These are phyloP conservation scores for Drosophila sechellia DNA, from an alignment of 1,140 invertebrate genomes.

Conservation along the genomic window DNA sequence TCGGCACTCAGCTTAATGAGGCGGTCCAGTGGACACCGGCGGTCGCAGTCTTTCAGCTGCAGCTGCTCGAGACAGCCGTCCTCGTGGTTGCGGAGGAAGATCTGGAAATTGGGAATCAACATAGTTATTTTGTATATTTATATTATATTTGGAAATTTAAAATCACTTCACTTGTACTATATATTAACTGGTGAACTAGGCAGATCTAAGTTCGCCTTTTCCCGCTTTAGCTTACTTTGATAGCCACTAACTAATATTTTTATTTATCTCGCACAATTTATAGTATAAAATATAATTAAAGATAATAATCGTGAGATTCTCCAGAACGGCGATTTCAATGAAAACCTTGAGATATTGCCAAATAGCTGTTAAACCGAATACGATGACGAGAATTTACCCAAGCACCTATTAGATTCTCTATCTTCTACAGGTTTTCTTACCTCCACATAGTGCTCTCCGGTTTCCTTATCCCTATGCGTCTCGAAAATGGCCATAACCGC, in stretches of 20 bases:
- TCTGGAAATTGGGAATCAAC: slow-evolving; percentile 65
- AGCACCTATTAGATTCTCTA: background rate
- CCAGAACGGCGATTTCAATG: background rate
- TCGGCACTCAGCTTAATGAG: slow-evolving; percentile 86
- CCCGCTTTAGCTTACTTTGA: too few relatives aligned
- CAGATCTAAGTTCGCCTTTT: too few relatives aligned
- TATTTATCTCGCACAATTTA: background rate
- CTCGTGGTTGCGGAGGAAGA: slow-evolving; percentile 87
- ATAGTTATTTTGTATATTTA: too few relatives aligned
- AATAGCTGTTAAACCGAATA: background rate
- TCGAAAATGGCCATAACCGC: slow-evolving; percentile 90
- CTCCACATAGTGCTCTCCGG: slow-evolving; percentile 86
- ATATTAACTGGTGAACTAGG: too few relatives aligned
- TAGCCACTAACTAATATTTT: too few relatives aligned
- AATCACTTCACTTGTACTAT: too few relatives aligned
- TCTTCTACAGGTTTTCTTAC: slow-evolving; percentile 67
- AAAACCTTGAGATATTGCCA: background rate
- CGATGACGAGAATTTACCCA: too few relatives aligned
- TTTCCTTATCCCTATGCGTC: slow-evolving; percentile 86
- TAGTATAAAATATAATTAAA: background rate
- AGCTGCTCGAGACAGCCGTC: slow-evolving; percentile 85
- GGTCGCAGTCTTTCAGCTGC: slow-evolving; percentile 87
- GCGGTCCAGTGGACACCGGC: slow-evolving; percentile 86
- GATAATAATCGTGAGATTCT: background rate
- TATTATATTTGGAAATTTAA: too few relatives aligned